These are phyloP conservation scores for Hippocampus comes DNA, from an alignment of 2,113 vertebrate species.

Conservation along the genomic window DNA sequence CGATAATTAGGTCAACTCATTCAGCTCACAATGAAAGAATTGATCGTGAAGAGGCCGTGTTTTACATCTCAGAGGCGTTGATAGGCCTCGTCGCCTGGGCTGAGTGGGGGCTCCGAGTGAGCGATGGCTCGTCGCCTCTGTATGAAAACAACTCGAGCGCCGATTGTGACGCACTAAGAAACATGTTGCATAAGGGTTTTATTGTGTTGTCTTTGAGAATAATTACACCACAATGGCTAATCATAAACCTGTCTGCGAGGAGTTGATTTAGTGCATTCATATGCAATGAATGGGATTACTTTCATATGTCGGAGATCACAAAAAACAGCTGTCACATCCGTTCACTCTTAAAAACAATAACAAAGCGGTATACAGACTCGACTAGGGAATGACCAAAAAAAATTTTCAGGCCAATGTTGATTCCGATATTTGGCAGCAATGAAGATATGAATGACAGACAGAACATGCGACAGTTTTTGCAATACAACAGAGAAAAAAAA, in stretches of 20 bases:
- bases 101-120: constrained; percentile 35
- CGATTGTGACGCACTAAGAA: not conserved
- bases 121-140: constrained; percentile 35
- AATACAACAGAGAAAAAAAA: no score
- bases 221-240: not conserved
- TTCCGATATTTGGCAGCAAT: no score
- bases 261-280: constrained; percentile 1
- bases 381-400: no score
- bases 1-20: constrained; percentile 50
- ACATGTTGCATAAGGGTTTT: not conserved
- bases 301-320: constrained; percentile 6
- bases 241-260: not conserved
- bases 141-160: constrained; percentile 8
- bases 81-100: constrained; percentile 54
- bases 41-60: constrained; percentile 38
- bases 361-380: no score
- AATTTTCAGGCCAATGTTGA: no score
- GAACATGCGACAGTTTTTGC: no score
- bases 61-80: constrained; percentile 66
- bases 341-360: not conserved
- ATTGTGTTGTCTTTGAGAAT: not conserved
- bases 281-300: not conserved
- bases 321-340: not conserved
- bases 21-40: constrained; percentile 51
- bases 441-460: no score